A percentile compares a stretch with the other conserved stretches of the same genome.
Conservation (phyloP, 2,888 invertebrate genomes). For the Phortica okadai region DNA sequence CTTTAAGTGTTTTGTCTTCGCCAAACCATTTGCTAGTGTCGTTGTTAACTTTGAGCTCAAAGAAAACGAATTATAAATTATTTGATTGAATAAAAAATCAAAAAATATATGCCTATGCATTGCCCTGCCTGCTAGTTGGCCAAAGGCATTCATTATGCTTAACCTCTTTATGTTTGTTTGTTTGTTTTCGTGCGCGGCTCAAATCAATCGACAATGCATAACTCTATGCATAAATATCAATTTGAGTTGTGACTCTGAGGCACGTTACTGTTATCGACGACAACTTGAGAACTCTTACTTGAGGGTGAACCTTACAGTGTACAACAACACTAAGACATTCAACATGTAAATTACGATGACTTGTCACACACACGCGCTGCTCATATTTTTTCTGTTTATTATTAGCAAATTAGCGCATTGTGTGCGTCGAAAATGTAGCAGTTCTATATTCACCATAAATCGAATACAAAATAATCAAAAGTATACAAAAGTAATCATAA, state of each 20-base stretch:
- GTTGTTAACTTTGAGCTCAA: neutral
- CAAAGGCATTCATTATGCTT: neutral
- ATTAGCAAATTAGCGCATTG: conserved; percentile 69
- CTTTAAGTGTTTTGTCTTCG: neutral
- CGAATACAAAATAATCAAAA: neutral
- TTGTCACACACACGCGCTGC: conserved; percentile 59
- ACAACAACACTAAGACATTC: conserved; percentile 26
- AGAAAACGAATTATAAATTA: neutral
- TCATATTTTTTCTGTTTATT: conserved; percentile 49
- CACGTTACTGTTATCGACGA: conserved; percentile 63
- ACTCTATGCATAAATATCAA: conserved; percentile 47
- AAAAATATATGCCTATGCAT: no score
- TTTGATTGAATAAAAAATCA: neutral
- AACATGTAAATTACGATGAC: conserved; percentile 64
- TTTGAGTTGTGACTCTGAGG: conserved; percentile 68
- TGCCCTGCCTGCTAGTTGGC: no score
- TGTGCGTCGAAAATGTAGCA: conserved; percentile 50
- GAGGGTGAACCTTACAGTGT: conserved; percentile 2
- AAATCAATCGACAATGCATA: conserved; percentile 57
- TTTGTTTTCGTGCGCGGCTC: conserved; percentile 20
- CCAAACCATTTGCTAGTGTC: neutral
- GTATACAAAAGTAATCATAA: neutral
- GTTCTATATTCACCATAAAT: conserved; percentile 47
- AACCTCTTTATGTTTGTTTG: neutral
- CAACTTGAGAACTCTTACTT: conserved; percentile 18